These are phyloP conservation scores for Ceratina japonica DNA, from an alignment of 1,140 invertebrate species.

Conservation along the genomic window DNA sequence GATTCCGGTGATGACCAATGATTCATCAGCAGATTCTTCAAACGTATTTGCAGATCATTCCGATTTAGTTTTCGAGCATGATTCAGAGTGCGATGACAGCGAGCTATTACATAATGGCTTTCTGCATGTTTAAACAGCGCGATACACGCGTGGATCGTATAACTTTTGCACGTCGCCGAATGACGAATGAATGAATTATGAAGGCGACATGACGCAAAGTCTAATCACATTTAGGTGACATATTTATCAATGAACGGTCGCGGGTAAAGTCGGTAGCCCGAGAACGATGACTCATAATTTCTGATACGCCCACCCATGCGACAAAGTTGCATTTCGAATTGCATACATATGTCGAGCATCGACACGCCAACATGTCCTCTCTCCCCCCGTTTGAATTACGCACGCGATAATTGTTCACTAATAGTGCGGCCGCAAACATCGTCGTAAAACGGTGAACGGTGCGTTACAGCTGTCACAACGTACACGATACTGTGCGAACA, in stretches of 20 bases:
- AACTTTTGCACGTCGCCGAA: too few species aligned
- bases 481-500: slow-evolving; percentile 2
- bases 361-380: slow-evolving; percentile 31
- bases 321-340: slow-evolving; percentile 41
- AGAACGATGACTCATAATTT: slow-evolving; percentile 63
- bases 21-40: not conserved
- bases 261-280: slow-evolving; percentile 41
- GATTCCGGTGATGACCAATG: not conserved
- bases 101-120: too few species aligned
- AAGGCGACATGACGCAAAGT: too few species aligned
- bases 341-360: slow-evolving; percentile 28
- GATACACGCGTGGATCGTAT: too few species aligned
- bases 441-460: not conserved
- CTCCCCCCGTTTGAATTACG: not conserved
- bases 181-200: too few species aligned
- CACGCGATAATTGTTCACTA: not conserved
- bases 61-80: too few species aligned
- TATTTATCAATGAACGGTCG: slow-evolving; percentile 50
- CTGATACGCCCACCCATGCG: slow-evolving; percentile 62
- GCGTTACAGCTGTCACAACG: not conserved
- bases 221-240: too few species aligned
- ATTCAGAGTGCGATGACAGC: too few species aligned
- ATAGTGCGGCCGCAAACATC: not conserved
- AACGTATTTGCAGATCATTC: too few species aligned
- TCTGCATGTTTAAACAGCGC: too few species aligned